Evolutionary conservation across 2,888 invertebrate genomes (phyloP).

Genomic region (Drosophila niveifrons): DNA sequence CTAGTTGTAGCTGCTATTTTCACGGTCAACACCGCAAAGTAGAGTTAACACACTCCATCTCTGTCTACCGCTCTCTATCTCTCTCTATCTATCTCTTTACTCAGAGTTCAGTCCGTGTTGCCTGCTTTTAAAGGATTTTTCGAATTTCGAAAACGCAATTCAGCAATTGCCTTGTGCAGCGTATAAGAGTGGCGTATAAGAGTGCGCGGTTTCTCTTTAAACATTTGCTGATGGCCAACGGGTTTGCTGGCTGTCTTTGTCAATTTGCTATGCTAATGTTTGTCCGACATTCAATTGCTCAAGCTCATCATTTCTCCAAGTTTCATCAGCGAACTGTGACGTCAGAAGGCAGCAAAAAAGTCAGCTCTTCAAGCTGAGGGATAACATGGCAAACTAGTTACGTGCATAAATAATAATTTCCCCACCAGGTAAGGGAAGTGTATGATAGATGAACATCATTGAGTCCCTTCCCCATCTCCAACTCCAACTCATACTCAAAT

Average conservation of each 20-base stretch:
- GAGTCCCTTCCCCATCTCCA: constrained; percentile 11
- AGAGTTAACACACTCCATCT: not conserved
- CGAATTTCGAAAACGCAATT: constrained; percentile 35
- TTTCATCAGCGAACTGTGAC: constrained; percentile 4
- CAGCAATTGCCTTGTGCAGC: constrained; percentile 21
- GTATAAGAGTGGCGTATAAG: constrained; percentile 38
- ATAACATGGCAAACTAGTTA: constrained; percentile 79
- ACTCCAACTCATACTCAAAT: not conserved
- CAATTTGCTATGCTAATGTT: constrained; percentile 39
- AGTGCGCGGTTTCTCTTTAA: not conserved
- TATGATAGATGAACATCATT: constrained; percentile 72
- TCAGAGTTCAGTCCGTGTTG: not conserved
- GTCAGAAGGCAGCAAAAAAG: constrained; percentile 25
- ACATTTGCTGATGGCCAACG: constrained; percentile 8
- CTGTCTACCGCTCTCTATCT: no score
- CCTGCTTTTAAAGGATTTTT: constrained; percentile 2
- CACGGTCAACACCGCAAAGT: constrained; percentile 48
- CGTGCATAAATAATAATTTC: constrained; percentile 78
- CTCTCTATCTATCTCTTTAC: not conserved
- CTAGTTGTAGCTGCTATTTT: constrained; percentile 19
- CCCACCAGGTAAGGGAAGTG: constrained; percentile 21
- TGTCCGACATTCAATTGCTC: constrained; percentile 23
- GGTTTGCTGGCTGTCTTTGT: constrained; percentile 6
- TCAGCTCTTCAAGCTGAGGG: constrained; percentile 57
- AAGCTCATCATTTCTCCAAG: constrained; percentile 1